A percentile compares a stretch with the other conserved stretches of the same genome.
phyloP scores from a whole-genome alignment of 2,113 vertebrate species.

The Naja naja region DNA sequence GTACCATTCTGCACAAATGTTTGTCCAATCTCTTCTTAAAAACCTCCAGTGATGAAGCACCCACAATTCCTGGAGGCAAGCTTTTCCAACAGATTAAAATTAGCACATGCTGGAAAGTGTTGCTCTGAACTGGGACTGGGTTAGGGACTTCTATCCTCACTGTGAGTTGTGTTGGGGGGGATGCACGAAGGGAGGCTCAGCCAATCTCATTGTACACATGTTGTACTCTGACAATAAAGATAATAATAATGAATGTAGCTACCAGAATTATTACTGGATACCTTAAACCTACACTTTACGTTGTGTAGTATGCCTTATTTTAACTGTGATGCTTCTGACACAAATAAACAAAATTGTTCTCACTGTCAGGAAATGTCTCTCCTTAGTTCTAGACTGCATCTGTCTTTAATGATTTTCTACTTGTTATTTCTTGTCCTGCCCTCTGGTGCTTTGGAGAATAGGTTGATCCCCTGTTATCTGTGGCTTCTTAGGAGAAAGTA shows the following conservation, averaged over 20 bases:
- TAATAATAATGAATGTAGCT: neutral
- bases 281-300: neutral
- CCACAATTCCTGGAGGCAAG: neutral
- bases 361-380: neutral
- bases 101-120: neutral
- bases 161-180: too few relatives aligned
- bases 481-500: neutral
- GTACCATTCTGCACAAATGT: neutral
- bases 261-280: neutral
- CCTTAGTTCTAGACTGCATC: neutral
- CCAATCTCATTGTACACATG: too few relatives aligned
- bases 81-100: neutral
- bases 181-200: too few relatives aligned
- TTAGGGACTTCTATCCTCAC: too few relatives aligned
- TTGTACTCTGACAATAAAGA: too few relatives aligned
- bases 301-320: neutral
- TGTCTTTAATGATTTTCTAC: neutral
- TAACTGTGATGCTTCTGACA: neutral
- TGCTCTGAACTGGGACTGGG: neutral
- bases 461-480: neutral
- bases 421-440: neutral
- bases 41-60: neutral
- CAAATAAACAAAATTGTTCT: neutral
- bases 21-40: neutral
- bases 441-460: neutral